Conservation (phyloP, 2,113 vertebrate genomes). For the Brienomyrus longianalis region DNA sequence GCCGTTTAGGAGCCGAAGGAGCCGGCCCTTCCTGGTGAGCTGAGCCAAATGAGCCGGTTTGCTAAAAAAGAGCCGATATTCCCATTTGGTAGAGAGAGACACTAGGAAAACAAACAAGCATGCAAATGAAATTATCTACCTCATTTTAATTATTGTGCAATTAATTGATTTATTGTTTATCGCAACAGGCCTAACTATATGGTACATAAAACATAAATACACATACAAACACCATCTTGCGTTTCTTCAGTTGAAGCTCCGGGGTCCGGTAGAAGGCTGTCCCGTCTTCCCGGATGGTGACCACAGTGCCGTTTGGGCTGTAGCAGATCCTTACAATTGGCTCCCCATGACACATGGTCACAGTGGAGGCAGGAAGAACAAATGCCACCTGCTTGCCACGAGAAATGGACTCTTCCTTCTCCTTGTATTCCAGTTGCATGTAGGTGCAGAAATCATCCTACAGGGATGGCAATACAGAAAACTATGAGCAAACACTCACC, state of each 20-base stretch:
- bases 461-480: neutral
- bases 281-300: conserved; percentile 66
- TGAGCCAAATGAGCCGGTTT: too few relatives aligned
- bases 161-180: too few relatives aligned
- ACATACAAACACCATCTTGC: conserved; percentile 70
- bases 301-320: conserved; percentile 50
- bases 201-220: neutral
- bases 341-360: conserved; percentile 39
- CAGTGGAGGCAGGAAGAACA: conserved; percentile 54
- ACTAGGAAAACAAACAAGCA: too few relatives aligned
- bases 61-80: too few relatives aligned
- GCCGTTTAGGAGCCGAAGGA: too few relatives aligned
- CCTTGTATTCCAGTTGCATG: conserved; percentile 60
- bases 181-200: too few relatives aligned
- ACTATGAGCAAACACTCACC: neutral
- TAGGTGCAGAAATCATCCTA: conserved; percentile 67
- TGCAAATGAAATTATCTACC: too few relatives aligned
- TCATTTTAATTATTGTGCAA: too few relatives aligned
- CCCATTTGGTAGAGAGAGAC: too few relatives aligned
- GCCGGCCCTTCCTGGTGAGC: too few relatives aligned
- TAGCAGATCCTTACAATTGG: conserved; percentile 52
- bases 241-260: conserved; percentile 64
- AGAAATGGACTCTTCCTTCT: conserved; percentile 46
- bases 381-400: conserved; percentile 54
- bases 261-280: conserved; percentile 65